Conservation (phyloP, 1,140 invertebrate genomes). For the Monomorium pharaonis region DNA sequence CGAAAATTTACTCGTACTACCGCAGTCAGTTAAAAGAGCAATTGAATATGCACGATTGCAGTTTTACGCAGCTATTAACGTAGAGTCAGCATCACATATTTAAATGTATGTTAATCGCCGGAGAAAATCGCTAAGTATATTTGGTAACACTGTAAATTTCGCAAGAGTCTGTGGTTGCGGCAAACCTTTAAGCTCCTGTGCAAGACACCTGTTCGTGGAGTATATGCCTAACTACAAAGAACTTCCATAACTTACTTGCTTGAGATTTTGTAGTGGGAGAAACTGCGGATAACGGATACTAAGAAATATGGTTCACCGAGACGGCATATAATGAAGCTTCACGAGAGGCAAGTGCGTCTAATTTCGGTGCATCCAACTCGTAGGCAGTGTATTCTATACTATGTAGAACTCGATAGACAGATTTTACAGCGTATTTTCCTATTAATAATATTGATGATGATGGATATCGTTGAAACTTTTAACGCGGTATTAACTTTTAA, state of each 20-base stretch:
- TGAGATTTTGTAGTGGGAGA: not conserved
- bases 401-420: conserved; percentile 35
- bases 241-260: conserved; percentile 48
- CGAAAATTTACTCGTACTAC: not conserved
- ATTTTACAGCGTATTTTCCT: conserved; percentile 32
- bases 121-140: conserved; percentile 4
- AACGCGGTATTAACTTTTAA: conserved; percentile 46
- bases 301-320: conserved; percentile 8
- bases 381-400: not conserved
- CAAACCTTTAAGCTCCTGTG: conserved; percentile 17
- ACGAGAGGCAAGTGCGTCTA: conserved; percentile 10
- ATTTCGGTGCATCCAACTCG: conserved; percentile 17
- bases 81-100: not conserved
- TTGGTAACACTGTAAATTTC: not conserved
- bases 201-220: conserved; percentile 10
- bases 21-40: not conserved
- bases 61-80: not conserved
- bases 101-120: not conserved
- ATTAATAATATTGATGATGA: conserved; percentile 58
- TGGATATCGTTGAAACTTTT: conserved; percentile 51
- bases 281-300: not conserved
- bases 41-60: not conserved
- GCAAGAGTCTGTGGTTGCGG: not conserved
- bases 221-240: conserved; percentile 48
- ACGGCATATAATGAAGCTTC: not conserved